Base-by-base conservation (phyloP, 1,140 invertebrate genomes). In the Cataglyphis hispanica region DNA sequence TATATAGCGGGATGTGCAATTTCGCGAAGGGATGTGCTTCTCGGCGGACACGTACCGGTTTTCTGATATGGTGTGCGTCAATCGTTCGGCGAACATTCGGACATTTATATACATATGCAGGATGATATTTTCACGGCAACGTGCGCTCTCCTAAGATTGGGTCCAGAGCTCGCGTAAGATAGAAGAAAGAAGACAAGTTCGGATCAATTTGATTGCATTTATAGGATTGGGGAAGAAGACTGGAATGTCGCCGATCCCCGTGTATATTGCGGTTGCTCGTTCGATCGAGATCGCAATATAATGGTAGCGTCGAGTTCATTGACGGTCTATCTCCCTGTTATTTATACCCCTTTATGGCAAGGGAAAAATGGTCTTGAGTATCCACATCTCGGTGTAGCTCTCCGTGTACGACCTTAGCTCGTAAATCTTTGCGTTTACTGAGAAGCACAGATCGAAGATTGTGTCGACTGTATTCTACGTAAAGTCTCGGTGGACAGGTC, bases 1-100 rank as follows among this genome's bases (percentile, higher is more conserved):
- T 93, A 90, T 91, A 91, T 91, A 92, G 90, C 43, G 64, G 89
- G 86, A 87, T 92, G 90, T 92, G 85, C 63, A 86, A 60, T 85
- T 88, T 91, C 69, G 31, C 63, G 56, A 76, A 86, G 86, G 88
- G 87, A 85, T 53, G 19, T 34, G 16, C 13, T 50, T 19, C 46
- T 60, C 50, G 25, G 40, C 63, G 53, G 69, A 77, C 70, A 84
- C 64, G 89, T 93, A 93, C 91, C 92, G 92, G 92, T 93, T 93
- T 87, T 92, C 84, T 89, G 89, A 83, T 88, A 91, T 90, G 91
- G 87, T 83, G 56, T 69, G 87, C 50, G 67, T 61, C 85, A 74
- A 90, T 87, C 72, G 85, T 27, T 6, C 53, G 61, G 7, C 34
- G 43, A 37, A 31, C 53, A 27, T 81, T 37, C 27, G 75, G n/a